Percentiles rank a stretch among this genome's conserved stretches.
These are phyloP conservation scores for Stratiolaelaps scimitus DNA, from an alignment of 1,140 invertebrate species.

Conservation along the genomic window DNA sequence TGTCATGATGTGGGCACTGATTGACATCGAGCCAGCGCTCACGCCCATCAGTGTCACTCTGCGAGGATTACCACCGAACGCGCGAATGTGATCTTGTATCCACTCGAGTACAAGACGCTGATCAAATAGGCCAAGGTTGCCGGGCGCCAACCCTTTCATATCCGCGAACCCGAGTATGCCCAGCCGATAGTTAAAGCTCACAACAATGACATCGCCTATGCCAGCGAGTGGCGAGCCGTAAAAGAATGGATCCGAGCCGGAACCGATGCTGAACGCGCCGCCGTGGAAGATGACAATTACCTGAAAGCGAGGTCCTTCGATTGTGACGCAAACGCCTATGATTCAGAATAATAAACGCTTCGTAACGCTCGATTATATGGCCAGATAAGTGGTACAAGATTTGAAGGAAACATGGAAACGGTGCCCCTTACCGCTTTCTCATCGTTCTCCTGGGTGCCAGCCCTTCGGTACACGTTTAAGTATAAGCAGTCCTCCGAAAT, in stretches of 20 bases:
- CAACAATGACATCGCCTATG: constrained; percentile 52
- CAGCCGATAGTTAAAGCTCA: constrained; percentile 57
- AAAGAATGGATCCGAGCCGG: constrained; percentile 45
- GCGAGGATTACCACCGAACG: constrained; percentile 36
- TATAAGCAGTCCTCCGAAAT: constrained; percentile 83
- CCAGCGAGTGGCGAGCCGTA: constrained; percentile 54
- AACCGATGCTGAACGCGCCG: constrained; percentile 54
- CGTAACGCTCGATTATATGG: background rate
- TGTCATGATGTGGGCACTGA: constrained; percentile 40
- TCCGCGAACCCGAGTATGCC: constrained; percentile 54
- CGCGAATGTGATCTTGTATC: constrained; percentile 35
- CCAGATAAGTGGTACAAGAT: background rate
- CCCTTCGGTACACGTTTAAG: constrained; percentile 60
- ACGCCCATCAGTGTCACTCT: constrained; percentile 47
- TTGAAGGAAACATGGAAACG: background rate
- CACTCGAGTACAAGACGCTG: constrained; percentile 35
- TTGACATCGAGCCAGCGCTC: constrained; percentile 40
- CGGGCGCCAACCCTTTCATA: constrained; percentile 42
- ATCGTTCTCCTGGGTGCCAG: background rate
- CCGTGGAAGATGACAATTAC: constrained; percentile 68
- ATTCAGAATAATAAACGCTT: no score
- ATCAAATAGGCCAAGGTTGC: constrained; percentile 36
- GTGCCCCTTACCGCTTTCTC: background rate
- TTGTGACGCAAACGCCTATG: no score
- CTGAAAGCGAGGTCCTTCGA: constrained; percentile 38